Evolutionary conservation across 2,888 invertebrate genomes (phyloP).

Genomic region (Andrena dorsata): DNA sequence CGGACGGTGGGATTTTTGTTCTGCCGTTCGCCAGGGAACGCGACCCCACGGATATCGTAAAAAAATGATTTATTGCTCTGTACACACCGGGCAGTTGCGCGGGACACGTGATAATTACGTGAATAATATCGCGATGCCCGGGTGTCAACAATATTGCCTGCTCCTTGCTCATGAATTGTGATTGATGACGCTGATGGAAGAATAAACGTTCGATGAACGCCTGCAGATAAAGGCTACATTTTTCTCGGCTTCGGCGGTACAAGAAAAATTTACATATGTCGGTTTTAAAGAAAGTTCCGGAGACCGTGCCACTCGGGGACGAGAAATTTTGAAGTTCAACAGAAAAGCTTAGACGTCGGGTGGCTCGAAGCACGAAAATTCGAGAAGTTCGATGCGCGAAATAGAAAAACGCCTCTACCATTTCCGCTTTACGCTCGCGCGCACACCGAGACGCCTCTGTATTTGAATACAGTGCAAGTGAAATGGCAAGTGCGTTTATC

Average conservation of each 20-base stretch:
- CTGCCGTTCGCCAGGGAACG: constrained; percentile 20
- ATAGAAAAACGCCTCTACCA: too few species aligned
- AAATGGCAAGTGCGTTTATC: constrained; percentile 10
- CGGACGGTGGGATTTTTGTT: constrained; percentile 43
- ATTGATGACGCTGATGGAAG: constrained; percentile 41
- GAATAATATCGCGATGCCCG: constrained; percentile 28
- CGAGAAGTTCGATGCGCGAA: background rate
- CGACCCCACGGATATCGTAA: constrained; percentile 22
- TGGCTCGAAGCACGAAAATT: background rate
- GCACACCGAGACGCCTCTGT: background rate
- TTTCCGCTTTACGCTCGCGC: background rate
- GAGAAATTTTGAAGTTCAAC: background rate
- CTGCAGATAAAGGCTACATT: background rate
- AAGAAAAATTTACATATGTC: too few species aligned
- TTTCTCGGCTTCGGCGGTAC: background rate
- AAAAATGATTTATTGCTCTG: constrained; percentile 53
- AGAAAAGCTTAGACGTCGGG: background rate
- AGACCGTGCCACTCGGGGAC: background rate
- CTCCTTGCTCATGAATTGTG: constrained; percentile 46
- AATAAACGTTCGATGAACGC: constrained; percentile 41
- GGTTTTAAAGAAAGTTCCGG: background rate
- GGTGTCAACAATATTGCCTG: constrained; percentile 48
- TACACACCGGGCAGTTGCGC: constrained; percentile 31
- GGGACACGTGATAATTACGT: constrained; percentile 44
- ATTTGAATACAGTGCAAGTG: constrained; percentile 18